Base-by-base conservation (phyloP, 2,888 invertebrate species). In the Crossocerus cetratus region DNA sequence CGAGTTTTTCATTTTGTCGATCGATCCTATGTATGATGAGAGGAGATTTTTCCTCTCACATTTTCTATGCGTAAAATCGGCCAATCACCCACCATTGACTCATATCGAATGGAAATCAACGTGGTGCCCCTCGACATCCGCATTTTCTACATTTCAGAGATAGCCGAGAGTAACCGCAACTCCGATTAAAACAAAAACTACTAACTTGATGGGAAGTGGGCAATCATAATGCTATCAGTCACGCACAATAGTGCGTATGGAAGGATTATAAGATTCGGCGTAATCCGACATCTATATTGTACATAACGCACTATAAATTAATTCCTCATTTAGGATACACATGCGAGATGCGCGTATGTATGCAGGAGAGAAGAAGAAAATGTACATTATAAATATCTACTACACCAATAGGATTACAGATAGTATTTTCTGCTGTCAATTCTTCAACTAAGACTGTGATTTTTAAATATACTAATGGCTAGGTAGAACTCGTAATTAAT, bases 391-490 rank as follows among this genome's bases (percentile, higher is more conserved):
- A 82, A 80, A 84, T 82, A 80, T 83, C 77, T 82, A 83, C 71
- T 76, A 77, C 75, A 76, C 69, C 74, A 84, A 87, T 89, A 88
- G 88, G 86, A 75, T 32, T 88, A 88, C 86, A 87, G 89, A 89
- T 89, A 89, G 89, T 89, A 88, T 89, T 89, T 89, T 89, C 89
- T 88, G 89, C 88, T 89, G 89, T 89, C 89, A 89, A 89, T 89
- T 89, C 88, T 89, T 89, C 88, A 89, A 89, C 88, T 89, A 89
- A 89, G 89, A 89, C 89, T 89, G 89, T 89, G 89, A 89, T 89
- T 89, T 89, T 89, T 89, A 87, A 89, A 88, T 88, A 88, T 88
- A 87, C 85, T 88, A 88, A 87, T 84, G 87, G 81, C 84, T 89
- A 88, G 85, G 86, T 88, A 89, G 86, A 86, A 83, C 86, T 87